Conservation (phyloP, 2,113 vertebrate species). For the Platysteira castanea region DNA sequence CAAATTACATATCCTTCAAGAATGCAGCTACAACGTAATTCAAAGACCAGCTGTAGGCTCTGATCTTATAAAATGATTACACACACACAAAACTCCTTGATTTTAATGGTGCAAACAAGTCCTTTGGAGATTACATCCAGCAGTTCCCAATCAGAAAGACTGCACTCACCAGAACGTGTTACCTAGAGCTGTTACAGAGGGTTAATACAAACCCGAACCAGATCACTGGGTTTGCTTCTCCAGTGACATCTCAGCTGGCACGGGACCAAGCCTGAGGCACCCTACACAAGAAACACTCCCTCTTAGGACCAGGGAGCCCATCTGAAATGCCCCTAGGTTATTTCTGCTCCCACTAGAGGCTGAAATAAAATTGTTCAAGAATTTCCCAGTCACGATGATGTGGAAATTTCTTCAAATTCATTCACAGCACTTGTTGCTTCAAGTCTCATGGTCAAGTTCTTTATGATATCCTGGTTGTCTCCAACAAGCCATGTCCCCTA, state of each 20-base stretch:
- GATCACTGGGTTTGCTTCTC: not conserved
- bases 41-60: slow-evolving; percentile 14
- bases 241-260: not conserved
- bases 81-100: not conserved
- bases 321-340: not conserved
- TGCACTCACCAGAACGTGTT: not conserved
- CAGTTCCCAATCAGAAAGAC: not conserved
- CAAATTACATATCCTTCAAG: not conserved
- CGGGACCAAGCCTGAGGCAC: not conserved
- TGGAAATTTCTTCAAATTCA: not conserved
- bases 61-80: not conserved
- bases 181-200: not conserved
- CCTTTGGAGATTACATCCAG: not conserved
- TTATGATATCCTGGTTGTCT: not conserved
- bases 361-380: not conserved
- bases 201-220: not conserved
- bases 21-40: not conserved
- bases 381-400: not conserved
- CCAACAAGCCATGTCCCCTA: fast-evolving
- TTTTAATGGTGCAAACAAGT: not conserved
- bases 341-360: not conserved
- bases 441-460: not conserved
- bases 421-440: not conserved
- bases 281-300: not conserved
- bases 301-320: not conserved